Percentiles rank a stretch among this genome's conserved stretches.
phyloP scores from a whole-genome alignment of 2,888 invertebrate genomes.

The Myopa tessellatipennis region DNA sequence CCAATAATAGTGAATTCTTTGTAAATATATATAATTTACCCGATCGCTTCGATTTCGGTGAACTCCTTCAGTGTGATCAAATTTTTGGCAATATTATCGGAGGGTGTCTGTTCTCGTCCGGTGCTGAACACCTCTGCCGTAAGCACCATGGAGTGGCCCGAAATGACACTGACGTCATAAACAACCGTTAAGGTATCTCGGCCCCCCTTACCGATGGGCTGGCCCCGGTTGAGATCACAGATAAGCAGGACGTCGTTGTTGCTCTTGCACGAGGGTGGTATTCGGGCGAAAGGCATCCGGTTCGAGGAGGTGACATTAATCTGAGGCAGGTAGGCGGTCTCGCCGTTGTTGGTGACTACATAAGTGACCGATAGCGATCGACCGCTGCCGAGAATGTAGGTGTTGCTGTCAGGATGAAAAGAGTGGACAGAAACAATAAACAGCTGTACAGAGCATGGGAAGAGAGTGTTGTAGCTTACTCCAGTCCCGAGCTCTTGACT shows the following conservation, averaged over 20 bases:
- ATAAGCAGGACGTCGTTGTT: slow-evolving; percentile 54
- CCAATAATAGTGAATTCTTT: neutral
- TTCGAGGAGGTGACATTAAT: slow-evolving; percentile 68
- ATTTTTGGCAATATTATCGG: slow-evolving; percentile 58
- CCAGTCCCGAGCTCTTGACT: slow-evolving; percentile 57
- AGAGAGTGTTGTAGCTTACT: slow-evolving; percentile 49
- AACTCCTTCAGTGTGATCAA: slow-evolving; percentile 61
- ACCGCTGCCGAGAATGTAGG: slow-evolving; percentile 64
- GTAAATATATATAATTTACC: slow-evolving; percentile 54
- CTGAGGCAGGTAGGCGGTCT: slow-evolving; percentile 70
- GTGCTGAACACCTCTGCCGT: slow-evolving; percentile 66
- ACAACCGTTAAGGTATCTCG: slow-evolving; percentile 58
- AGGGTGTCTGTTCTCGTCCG: slow-evolving; percentile 60
- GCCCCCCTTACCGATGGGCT: slow-evolving; percentile 59
- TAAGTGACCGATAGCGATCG: slow-evolving; percentile 62
- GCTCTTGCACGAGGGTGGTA: slow-evolving; percentile 62
- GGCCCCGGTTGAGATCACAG: slow-evolving; percentile 63
- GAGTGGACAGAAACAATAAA: neutral
- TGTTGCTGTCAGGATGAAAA: slow-evolving; percentile 51
- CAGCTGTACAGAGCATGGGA: neutral
- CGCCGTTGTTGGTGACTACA: slow-evolving; percentile 67
- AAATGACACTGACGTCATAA: slow-evolving; percentile 63
- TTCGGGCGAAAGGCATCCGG: slow-evolving; percentile 62
- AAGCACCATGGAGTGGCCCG: slow-evolving; percentile 59
- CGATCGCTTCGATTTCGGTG: slow-evolving; percentile 66